These are phyloP conservation scores for Spilogale gracilis DNA, from an alignment of 2,113 vertebrate species.

Conservation along the genomic window DNA sequence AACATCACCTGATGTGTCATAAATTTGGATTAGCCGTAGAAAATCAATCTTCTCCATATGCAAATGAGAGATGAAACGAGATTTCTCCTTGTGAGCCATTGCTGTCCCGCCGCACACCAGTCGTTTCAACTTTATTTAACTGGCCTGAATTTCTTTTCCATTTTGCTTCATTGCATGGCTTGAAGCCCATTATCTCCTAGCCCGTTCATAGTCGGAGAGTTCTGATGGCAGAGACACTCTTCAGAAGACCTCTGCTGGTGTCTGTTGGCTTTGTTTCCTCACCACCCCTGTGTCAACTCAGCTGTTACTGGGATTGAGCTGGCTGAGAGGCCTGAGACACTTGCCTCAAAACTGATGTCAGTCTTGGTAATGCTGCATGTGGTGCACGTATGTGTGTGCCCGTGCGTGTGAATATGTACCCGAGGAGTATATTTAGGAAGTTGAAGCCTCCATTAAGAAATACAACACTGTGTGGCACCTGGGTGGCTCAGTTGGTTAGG, in stretches of 20 bases:
- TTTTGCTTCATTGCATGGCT: constrained; percentile 1
- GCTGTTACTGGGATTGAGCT: not conserved
- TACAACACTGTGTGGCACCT: not conserved
- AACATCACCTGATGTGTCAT: constrained; percentile 84
- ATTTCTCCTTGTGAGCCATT: not conserved
- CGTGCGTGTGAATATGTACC: no score
- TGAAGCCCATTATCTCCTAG: not conserved
- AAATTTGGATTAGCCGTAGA: constrained; percentile 84
- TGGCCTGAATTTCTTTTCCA: not conserved
- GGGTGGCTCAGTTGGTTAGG: no score
- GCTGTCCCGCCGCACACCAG: not conserved
- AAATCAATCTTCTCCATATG: constrained; percentile 80
- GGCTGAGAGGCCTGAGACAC: not conserved
- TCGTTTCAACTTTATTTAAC: not conserved
- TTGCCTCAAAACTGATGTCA: not conserved
- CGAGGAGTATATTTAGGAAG: not conserved
- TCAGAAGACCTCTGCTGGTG: not conserved
- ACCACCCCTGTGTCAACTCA: no score
- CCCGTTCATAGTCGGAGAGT: not conserved
- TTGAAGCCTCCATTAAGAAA: not conserved
- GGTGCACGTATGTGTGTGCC: rapidly evolving
- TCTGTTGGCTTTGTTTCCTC: not conserved
- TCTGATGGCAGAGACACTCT: not conserved
- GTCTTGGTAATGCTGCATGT: not conserved
- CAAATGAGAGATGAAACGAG: constrained; percentile 79